Evolutionary conservation across 2,888 invertebrate genomes (phyloP), one percentile per base, ranked within the genome.

Genomic region (Agrotis exclamationis): DNA sequence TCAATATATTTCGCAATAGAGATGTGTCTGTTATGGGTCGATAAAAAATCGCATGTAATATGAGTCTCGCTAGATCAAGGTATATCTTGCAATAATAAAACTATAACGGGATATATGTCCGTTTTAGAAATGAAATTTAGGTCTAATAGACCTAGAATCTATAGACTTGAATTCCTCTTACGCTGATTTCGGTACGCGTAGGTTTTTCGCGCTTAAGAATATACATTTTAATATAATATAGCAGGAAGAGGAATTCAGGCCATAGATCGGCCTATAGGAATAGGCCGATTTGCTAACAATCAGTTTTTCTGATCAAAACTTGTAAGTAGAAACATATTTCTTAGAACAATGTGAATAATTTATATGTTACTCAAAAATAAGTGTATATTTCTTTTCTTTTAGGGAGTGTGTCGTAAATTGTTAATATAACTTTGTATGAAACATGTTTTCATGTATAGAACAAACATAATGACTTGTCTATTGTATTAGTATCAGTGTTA

Each of bases 371-470:
- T 72, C 79, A 56, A 39, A 51, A 51, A 11, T 59, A 45, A 44
- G n/a, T 74, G 58, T 71, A 69, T n/a, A 39, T 39, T 39, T n/a
- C 28, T 39, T 64, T 48, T 48, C 58, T 47, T 45, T 3, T 51
- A 51, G 57, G 59, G 48, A 56, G n/a, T 76, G 70, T 50, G 50
- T 18, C 24, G 14, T 69, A 33, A 54, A 24, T 20, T 75, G 16
- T 11, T 69, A 69, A 20, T 51, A n/a, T 54, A 44, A 47, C 22
- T 53, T 45, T 54, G 54, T 67, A 76, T 11, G 44, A 14, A 16
- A 70, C 70, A 76, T 56, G 70, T 48, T 76, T 56, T 68, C 68
- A 70, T 76, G 77, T 77, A 16, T 45, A 50, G 56, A 76, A 76
- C 47, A 48, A 77, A 57, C 2, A 22, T 33, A 39, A 14, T 6